Conservation (phyloP, 2,113 vertebrate species). For the Abramis brama region DNA sequence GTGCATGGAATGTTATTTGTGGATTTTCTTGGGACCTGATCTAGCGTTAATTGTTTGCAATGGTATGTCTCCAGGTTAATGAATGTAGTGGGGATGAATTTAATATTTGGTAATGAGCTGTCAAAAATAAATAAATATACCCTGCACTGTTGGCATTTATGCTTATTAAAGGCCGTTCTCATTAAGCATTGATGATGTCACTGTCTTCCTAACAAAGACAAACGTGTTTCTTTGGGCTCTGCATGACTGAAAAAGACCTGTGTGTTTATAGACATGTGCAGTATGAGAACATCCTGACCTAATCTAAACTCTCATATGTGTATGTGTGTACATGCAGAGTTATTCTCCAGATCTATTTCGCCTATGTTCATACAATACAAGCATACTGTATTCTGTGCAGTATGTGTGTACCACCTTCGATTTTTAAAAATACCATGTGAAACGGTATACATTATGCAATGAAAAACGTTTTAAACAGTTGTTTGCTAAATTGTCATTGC, state of each 20-base stretch:
- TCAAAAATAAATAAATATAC: slow-evolving; percentile 17
- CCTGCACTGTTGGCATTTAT: background rate
- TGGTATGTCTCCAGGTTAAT: slow-evolving; percentile 15
- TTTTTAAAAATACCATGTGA: background rate
- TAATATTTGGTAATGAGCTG: slow-evolving; percentile 5
- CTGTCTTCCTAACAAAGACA: background rate
- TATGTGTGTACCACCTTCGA: background rate
- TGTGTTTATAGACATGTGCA: background rate
- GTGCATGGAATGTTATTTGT: background rate
- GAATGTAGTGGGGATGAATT: slow-evolving; percentile 17
- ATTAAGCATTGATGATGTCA: background rate
- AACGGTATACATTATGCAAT: background rate
- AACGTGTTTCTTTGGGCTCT: background rate
- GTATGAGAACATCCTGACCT: background rate
- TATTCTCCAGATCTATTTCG: background rate
- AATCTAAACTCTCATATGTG: background rate
- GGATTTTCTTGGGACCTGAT: slow-evolving; percentile 19
- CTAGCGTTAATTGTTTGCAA: slow-evolving; percentile 28
- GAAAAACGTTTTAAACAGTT: background rate
- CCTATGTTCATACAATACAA: background rate
- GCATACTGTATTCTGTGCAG: background rate
- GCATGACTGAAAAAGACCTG: background rate
- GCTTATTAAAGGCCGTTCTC: slow-evolving; percentile 48
- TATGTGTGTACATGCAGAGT: background rate
- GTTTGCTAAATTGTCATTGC: background rate